Percentiles rank a stretch among this genome's conserved stretches.
Evolutionary conservation across 2,888 invertebrate genomes (phyloP).

Genomic region (Lordiphosa fenestrarum): DNA sequence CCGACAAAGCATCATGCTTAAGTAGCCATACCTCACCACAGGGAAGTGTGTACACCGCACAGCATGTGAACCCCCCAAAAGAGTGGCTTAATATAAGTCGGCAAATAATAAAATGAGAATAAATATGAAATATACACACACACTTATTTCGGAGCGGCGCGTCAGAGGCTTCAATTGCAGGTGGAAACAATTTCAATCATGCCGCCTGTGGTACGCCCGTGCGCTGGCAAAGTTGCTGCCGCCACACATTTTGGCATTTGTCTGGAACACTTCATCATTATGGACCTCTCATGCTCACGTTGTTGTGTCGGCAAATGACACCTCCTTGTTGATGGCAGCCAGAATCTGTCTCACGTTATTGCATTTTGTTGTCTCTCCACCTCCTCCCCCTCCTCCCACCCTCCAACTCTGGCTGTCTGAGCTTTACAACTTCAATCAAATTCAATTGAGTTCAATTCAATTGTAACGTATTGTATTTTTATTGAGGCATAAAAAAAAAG

Average conservation of each 20-base stretch:
- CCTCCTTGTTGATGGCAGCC: slow-evolving; percentile 33
- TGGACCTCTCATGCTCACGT: slow-evolving; percentile 16
- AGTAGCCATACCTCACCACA: too few species aligned
- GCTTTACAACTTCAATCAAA: slow-evolving; percentile 75
- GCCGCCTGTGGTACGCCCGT: slow-evolving; percentile 1
- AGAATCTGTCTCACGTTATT: slow-evolving; percentile 47
- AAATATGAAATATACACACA: slow-evolving; percentile 30
- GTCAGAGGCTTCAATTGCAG: slow-evolving; percentile 34
- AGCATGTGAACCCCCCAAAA: too few species aligned
- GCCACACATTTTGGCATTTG: slow-evolving; percentile 30
- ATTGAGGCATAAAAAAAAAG: slow-evolving; percentile 65
- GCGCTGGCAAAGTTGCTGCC: slow-evolving; percentile 12
- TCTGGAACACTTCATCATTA: slow-evolving; percentile 54
- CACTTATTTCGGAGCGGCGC: slow-evolving; percentile 1
- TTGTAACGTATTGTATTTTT: slow-evolving; percentile 75
- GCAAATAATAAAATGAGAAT: slow-evolving; percentile 23
- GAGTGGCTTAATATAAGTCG: too few species aligned
- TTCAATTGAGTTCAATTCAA: slow-evolving; percentile 75
- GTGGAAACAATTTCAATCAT: slow-evolving; percentile 16
- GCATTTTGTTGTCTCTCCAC: slow-evolving; percentile 43
- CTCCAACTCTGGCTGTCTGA: slow-evolving; percentile 41
- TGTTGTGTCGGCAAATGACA: slow-evolving; percentile 38
- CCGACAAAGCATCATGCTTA: too few species aligned
- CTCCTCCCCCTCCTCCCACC: neutral
- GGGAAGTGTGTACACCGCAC: too few species aligned